phyloP scores from a whole-genome alignment of 2,113 vertebrate species.

The Anarhynchus alexandrinus region DNA sequence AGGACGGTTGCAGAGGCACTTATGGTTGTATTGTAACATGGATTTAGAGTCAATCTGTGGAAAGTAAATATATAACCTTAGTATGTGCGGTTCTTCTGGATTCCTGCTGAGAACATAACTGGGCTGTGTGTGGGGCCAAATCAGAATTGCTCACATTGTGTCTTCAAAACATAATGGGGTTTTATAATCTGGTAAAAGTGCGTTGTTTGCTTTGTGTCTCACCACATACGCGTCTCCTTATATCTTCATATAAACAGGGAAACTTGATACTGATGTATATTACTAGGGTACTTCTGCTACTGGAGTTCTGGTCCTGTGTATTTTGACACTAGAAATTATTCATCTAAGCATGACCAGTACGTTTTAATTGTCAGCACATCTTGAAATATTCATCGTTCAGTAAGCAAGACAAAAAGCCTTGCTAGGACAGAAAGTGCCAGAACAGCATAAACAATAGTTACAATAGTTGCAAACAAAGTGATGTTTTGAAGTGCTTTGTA shows the following conservation, averaged over 20 bases:
- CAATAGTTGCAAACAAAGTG: neutral
- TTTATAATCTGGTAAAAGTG: neutral
- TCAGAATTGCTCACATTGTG: neutral
- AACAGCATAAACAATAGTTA: neutral
- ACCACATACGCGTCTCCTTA: neutral
- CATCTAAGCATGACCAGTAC: neutral
- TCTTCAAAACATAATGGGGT: neutral
- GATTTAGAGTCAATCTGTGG: neutral
- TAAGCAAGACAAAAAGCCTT: neutral
- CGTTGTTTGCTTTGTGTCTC: neutral
- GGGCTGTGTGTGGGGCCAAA: neutral
- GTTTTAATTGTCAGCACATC: neutral
- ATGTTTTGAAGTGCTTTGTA: rapidly evolving
- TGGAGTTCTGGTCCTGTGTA: neutral
- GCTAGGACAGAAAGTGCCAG: neutral
- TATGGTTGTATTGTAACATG: neutral
- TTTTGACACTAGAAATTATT: neutral
- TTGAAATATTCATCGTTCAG: neutral
- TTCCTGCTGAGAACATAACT: neutral
- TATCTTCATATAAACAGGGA: neutral
- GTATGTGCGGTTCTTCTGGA: neutral
- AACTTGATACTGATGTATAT: neutral
- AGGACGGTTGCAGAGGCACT: neutral
- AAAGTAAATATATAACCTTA: neutral
- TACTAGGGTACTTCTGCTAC: neutral